Conservation (phyloP, 2,797 vertebrate species). For the Microctenopoma lineatum region DNA sequence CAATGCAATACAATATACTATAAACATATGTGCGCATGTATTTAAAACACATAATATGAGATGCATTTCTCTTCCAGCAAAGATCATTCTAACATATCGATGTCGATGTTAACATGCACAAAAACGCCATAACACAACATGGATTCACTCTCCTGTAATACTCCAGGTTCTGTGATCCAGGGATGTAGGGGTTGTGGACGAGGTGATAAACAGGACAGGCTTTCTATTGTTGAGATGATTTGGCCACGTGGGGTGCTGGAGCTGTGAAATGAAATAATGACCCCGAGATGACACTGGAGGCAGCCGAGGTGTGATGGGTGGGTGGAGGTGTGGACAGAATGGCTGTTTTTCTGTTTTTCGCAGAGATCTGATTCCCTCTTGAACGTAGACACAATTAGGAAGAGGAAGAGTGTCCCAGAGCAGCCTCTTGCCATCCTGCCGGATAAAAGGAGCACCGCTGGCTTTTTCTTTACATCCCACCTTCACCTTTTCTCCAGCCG, state of each 20-base stretch:
- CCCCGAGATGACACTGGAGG: slow-evolving; percentile 40
- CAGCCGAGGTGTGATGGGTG: slow-evolving; percentile 37
- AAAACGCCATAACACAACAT: not conserved
- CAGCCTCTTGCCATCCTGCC: slow-evolving; percentile 80
- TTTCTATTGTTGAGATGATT: slow-evolving; percentile 61
- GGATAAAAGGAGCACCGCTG: slow-evolving; percentile 72
- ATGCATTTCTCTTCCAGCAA: too few relatives aligned
- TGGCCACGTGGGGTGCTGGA: slow-evolving; percentile 42
- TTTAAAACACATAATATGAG: too few relatives aligned
- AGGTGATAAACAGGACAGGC: slow-evolving; percentile 58
- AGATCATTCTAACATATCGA: too few relatives aligned
- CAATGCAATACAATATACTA: not conserved
- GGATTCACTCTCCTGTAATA: slow-evolving; percentile 31
- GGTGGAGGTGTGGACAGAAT: slow-evolving; percentile 38
- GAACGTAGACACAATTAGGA: slow-evolving; percentile 50
- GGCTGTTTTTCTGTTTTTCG: slow-evolving; percentile 45
- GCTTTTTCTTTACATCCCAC: slow-evolving; percentile 20
- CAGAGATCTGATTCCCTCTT: slow-evolving; percentile 34
- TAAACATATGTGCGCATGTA: too few relatives aligned
- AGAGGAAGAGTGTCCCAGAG: slow-evolving; percentile 82
- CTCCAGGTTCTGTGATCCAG: slow-evolving; percentile 34
- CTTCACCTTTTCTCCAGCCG: slow-evolving; percentile 3
- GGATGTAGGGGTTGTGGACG: slow-evolving; percentile 54
- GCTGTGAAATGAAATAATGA: slow-evolving; percentile 62
- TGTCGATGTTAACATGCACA: not conserved